Evolutionary conservation across 2,797 vertebrate species (phyloP), one percentile per base, ranked within the genome.

Genomic region (Spinus pinus): DNA sequence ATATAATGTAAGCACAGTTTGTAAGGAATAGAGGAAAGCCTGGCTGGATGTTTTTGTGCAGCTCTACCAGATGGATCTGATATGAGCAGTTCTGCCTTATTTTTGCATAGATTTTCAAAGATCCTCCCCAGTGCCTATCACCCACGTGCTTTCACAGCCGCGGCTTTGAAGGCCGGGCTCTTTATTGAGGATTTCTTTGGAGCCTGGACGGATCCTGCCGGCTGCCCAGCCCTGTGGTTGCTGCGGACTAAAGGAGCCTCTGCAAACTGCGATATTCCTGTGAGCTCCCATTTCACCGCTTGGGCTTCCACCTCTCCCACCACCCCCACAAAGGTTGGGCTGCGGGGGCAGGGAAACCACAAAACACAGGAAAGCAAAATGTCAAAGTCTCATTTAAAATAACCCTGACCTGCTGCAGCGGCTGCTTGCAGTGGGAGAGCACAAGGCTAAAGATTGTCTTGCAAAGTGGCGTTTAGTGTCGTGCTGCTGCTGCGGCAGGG

Each of bases 361-460:
- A 37, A 46, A 91, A 69, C 65, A 56, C 74, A 49, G 83, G 83
- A 60, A 87, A 94, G 67, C n/a, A 28, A 83, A 89, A 92, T 6
- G 69, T 39, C 71, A 51, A 42, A 61, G 42, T 28, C 78, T 37
- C 7, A 60, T 56, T 88, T 47, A 33, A 66, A 91, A 64, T 27
- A 65, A 18, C 73, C 82, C 79, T 39, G 88, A 50, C 71, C 73
- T 12, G 54, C 71, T 30, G 61, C 54, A 60, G 88, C 1, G 75
- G 15, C 33, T 10, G 72, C 49, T 22, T 6, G 18, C 81, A 22
- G 25, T 0, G 54, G 50, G 7, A 42, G 75, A 65, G 13, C 90
- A 37, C 56, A 9, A 46, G 56, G 82, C 60, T 69, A 30, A 46
- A 54, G 53, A 62, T 35, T 7, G 18, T 14, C 50, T 7, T 0